Percentiles rank a stretch among this genome's conserved stretches.
These are phyloP conservation scores for Taenioides sp. DNA, from an alignment of 2,797 vertebrate species.

Conservation along the genomic window DNA sequence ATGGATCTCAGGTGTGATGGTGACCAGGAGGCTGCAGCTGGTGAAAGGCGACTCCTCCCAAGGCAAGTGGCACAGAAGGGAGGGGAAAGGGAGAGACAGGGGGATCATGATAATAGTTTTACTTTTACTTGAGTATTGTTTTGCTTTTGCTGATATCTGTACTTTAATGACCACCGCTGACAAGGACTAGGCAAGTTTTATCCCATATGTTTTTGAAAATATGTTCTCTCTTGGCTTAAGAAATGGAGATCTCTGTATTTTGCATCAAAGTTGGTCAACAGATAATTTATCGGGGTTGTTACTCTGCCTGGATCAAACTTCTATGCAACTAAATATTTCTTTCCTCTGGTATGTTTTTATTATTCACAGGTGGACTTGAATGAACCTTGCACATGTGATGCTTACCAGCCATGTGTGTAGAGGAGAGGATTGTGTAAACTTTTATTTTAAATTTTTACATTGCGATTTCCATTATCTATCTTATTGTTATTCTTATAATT, in stretches of 20 bases:
- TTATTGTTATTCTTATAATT: background rate
- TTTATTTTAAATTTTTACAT: background rate
- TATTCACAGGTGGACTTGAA: background rate
- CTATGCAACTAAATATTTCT: background rate
- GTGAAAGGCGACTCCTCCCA: too few relatives aligned
- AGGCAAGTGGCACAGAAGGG: too few relatives aligned
- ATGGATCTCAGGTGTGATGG: too few relatives aligned
- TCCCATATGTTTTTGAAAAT: conserved; percentile 5
- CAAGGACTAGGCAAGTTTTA: background rate
- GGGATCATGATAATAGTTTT: too few relatives aligned
- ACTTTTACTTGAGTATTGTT: too few relatives aligned
- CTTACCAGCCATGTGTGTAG: too few relatives aligned
- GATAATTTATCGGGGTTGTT: background rate
- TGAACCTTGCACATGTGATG: background rate
- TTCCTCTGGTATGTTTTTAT: background rate
- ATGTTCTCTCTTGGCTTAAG: background rate
- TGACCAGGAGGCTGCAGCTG: too few relatives aligned
- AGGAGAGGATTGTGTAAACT: too few relatives aligned
- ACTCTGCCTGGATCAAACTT: background rate
- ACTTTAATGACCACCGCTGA: too few relatives aligned
- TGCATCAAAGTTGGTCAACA: background rate
- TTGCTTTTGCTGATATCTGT: too few relatives aligned
- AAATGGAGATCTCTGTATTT: background rate
- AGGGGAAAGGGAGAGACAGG: too few relatives aligned
- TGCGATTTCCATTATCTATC: background rate